Base-by-base conservation (phyloP, 2,888 invertebrate genomes). In the Dioctria rufipes region DNA sequence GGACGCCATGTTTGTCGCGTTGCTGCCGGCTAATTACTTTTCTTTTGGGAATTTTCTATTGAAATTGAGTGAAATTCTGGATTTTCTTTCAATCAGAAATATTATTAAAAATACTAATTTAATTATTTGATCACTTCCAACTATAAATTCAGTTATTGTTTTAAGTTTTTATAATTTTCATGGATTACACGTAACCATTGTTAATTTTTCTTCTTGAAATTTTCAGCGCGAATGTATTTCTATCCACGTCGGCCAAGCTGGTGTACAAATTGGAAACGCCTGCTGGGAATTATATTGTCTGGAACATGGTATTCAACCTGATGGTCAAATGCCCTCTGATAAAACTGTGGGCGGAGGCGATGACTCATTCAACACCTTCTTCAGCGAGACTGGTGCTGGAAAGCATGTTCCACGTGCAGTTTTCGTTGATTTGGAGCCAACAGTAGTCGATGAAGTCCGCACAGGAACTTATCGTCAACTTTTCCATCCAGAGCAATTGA, bases 311-410 rank as follows among this genome's bases (percentile, higher is more conserved):
- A 96, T 96, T 91, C 96, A 96, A 91, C 96, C 96, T 84, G 96
- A 97, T 89, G 96, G 96, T 85, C 95, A 96, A 90, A 96, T 96
- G 96, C 97, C 97, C 85, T 94, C 95, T 80, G 97, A 97, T 90
- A 96, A 96, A 90, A 95, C 95, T 87, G 93, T 96, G 84, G 96
- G 88, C 25, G 86, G 86, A 43, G 88, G 87, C 2, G 90, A 90
- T 65, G 89, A 89, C 83, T 89, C 95, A 82, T 97, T 95, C 91
- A 96, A 96, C 90, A 96, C 94, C 67, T 95, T 95, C 91, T 95
- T 95, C 84, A 88, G 88, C 54, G 89, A 89, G 82, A 89, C 89
- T 8, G 89, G 89, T 6, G 86, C 88, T 11, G 89, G 90, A 5
- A 90, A 93, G 84, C 93, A 93, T 86, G 93, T 93, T 0, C 93